A percentile compares a stretch with the other conserved stretches of the same genome.
phyloP scores from a whole-genome alignment of 2,797 vertebrate genomes.

The Leptodactylus fallax region DNA sequence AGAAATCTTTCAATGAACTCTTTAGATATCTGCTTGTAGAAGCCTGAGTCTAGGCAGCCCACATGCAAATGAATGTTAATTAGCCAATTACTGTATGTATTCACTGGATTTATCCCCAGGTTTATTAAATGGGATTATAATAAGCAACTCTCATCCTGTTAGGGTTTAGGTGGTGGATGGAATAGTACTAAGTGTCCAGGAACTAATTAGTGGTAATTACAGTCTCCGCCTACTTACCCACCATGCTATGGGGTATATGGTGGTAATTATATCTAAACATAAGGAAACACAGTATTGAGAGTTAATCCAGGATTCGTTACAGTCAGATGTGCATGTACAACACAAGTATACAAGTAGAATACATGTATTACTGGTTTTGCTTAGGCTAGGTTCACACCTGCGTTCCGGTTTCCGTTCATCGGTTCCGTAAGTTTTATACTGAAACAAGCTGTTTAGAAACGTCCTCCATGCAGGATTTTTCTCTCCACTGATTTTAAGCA shows the following conservation, averaged over 20 bases:
- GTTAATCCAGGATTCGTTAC: too few species aligned
- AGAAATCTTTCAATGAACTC: slow-evolving; percentile 32
- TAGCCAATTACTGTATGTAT: slow-evolving; percentile 31
- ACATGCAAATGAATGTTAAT: slow-evolving; percentile 49
- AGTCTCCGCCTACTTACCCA: slow-evolving; percentile 1
- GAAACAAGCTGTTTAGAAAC: too few species aligned
- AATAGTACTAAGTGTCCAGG: not conserved
- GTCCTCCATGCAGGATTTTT: too few species aligned
- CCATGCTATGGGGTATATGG: not conserved
- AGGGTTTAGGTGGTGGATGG: slow-evolving; percentile 24
- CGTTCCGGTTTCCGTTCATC: too few species aligned
- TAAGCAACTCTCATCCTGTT: slow-evolving; percentile 28
- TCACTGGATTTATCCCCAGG: slow-evolving; percentile 24
- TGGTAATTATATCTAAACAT: not conserved
- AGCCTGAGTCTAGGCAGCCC: slow-evolving; percentile 24
- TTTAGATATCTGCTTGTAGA: not conserved
- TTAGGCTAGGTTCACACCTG: too few species aligned
- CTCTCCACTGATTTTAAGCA: too few species aligned
- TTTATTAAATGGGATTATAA: slow-evolving; percentile 48
- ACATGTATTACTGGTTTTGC: too few species aligned
- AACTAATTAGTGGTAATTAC: slow-evolving; percentile 19
- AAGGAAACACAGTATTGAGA: not conserved
- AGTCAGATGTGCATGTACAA: too few species aligned
- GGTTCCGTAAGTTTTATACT: too few species aligned
- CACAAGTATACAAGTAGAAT: too few species aligned